These are phyloP conservation scores for Pygocentrus nattereri DNA, from an alignment of 2,797 vertebrate genomes.

Conservation along the genomic window DNA sequence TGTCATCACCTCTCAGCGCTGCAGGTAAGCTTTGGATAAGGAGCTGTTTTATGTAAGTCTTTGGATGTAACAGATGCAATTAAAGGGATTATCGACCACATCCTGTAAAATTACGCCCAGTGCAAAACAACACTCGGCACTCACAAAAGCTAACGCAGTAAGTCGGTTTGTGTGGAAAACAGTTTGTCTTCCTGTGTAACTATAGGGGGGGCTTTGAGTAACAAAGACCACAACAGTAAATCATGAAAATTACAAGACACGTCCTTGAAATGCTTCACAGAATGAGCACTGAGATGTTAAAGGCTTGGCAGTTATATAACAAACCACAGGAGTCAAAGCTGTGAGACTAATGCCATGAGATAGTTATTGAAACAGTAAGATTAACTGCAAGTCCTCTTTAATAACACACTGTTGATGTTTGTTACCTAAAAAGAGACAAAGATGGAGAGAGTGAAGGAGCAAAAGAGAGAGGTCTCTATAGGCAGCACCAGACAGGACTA, in stretches of 20 bases:
- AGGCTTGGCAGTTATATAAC: conserved; percentile 40
- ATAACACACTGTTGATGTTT: neutral
- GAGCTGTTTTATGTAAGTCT: conserved; percentile 53
- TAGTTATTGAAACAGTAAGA: conserved; percentile 36
- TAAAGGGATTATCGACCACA: conserved; percentile 57
- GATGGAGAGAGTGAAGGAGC: too few species aligned
- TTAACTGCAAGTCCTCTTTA: conserved; percentile 11
- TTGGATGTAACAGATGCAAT: conserved; percentile 52
- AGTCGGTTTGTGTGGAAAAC: conserved; percentile 37
- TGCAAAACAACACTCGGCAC: conserved; percentile 50
- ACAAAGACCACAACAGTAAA: conserved; percentile 56
- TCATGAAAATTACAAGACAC: conserved; percentile 55
- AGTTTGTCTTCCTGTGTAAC: conserved; percentile 54
- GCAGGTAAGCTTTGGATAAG: conserved; percentile 63
- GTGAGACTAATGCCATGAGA: conserved; percentile 25
- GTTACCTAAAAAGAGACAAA: neutral
- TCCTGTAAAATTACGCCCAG: conserved; percentile 55
- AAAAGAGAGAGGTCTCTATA: too few species aligned
- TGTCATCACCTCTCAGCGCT: conserved; percentile 47
- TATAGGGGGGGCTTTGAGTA: conserved; percentile 45
- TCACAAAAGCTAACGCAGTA: conserved; percentile 46
- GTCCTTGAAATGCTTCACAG: conserved; percentile 46
- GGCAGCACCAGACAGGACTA: too few species aligned
- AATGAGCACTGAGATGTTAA: conserved; percentile 40
- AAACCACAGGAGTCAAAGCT: conserved; percentile 45